Evolutionary conservation across 2,888 invertebrate species (phyloP).

Genomic region (Cataglyphis cursor): DNA sequence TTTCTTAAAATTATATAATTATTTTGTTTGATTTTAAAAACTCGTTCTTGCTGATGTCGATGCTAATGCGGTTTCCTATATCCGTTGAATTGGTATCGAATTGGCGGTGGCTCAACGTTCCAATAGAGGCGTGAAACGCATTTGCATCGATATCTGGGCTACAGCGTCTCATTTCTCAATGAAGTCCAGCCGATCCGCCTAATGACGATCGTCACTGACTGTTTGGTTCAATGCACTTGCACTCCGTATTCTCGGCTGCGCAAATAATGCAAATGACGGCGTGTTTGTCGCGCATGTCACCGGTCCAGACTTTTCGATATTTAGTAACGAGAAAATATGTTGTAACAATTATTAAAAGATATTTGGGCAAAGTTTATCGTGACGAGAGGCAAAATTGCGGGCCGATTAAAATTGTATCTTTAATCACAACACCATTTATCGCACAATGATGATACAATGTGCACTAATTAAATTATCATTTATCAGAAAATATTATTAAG

Average conservation of each 20-base stretch:
- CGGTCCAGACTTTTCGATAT: slow-evolving; percentile 8
- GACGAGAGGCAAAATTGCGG: not conserved
- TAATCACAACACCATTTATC: not conserved
- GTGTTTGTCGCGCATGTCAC: not conserved
- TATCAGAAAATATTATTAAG: not conserved
- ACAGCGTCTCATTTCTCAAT: slow-evolving; percentile 80
- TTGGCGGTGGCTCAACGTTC: slow-evolving; percentile 28
- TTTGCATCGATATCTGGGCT: slow-evolving; percentile 79
- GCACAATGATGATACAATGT: not conserved
- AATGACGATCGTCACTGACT: slow-evolving; percentile 74
- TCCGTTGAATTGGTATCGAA: slow-evolving; percentile 31
- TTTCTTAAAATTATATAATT: not conserved
- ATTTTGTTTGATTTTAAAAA: not conserved
- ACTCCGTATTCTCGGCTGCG: slow-evolving; percentile 56
- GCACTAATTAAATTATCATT: not conserved
- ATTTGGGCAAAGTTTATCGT: slow-evolving; percentile 14
- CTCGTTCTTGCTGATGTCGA: not conserved
- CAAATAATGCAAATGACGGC: slow-evolving; percentile 56
- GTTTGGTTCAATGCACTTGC: slow-evolving; percentile 77
- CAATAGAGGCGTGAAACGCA: slow-evolving; percentile 65
- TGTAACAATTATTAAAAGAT: slow-evolving; percentile 3
- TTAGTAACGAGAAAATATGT: slow-evolving; percentile 44
- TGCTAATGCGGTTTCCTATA: not conserved
- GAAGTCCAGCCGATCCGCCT: slow-evolving; percentile 74
- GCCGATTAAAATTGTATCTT: slow-evolving; percentile 24